These are phyloP conservation scores for Marcusenius ussheri DNA, from an alignment of 2,113 vertebrate genomes.

Conservation along the genomic window DNA sequence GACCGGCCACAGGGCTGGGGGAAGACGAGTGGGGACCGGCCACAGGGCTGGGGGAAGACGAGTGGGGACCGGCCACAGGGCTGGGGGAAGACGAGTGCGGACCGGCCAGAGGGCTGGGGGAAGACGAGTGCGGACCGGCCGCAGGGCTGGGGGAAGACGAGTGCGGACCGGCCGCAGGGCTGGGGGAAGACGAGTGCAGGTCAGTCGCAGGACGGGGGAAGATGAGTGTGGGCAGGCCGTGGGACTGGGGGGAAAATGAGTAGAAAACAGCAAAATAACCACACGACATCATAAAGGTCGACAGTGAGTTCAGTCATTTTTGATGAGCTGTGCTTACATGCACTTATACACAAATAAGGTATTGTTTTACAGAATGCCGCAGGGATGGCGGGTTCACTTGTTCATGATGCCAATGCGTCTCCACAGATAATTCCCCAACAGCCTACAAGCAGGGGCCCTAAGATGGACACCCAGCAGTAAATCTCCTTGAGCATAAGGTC, in stretches of 20 bases:
- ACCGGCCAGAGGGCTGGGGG: accelerated
- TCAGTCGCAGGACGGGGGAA: too few relatives aligned
- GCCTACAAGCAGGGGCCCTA: neutral
- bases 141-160: too few relatives aligned
- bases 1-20: too few relatives aligned
- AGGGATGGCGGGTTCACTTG: neutral
- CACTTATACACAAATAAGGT: neutral
- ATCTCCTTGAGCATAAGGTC: neutral
- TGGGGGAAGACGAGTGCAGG: neutral
- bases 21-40: accelerated
- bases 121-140: too few relatives aligned
- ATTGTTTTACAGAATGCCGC: neutral
- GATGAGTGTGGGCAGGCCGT: neutral
- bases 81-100: too few relatives aligned
- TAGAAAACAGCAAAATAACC: neutral
- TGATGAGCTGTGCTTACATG: neutral
- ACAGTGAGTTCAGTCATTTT: neutral
- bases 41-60: too few relatives aligned
- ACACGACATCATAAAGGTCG: neutral
- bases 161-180: accelerated
- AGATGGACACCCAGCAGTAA: neutral
- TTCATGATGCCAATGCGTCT: neutral
- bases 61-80: accelerated
- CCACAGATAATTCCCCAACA: neutral
- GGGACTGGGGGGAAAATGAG: neutral